Conservation (phyloP, 2,888 invertebrate genomes). For the Phrixothrix hirtus region DNA sequence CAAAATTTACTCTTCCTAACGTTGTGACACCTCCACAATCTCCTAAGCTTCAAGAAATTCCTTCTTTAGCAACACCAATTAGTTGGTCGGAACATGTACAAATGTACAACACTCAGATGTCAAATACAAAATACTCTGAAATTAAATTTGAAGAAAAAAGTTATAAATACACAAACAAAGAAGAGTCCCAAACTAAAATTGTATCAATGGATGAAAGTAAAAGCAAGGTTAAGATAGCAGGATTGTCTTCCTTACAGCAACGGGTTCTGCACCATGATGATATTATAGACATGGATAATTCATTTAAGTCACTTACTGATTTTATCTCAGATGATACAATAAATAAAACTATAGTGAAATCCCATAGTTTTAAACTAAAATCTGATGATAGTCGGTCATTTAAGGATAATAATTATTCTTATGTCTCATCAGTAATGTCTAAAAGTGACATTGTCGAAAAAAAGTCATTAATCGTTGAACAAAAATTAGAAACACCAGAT, state of each 20-base stretch:
- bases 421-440: conserved; percentile 6
- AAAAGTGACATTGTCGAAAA: conserved; percentile 13
- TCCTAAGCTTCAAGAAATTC: conserved; percentile 32
- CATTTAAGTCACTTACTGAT: conserved; percentile 52
- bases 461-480: conserved; percentile 5
- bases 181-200: neutral
- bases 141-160: conserved; percentile 7
- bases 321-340: conserved; percentile 49
- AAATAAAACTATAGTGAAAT: conserved; percentile 68
- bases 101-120: neutral
- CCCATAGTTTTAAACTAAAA: conserved; percentile 70
- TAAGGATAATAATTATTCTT: conserved; percentile 4
- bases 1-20: conserved; percentile 23
- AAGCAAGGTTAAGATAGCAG: conserved; percentile 57
- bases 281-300: conserved; percentile 39
- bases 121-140: conserved; percentile 22
- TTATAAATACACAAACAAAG: neutral
- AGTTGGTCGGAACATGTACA: conserved; percentile 3
- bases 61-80: neutral
- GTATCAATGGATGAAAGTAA: conserved; percentile 35
- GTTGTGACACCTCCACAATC: conserved; percentile 34
- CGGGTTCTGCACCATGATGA: conserved; percentile 56
- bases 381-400: conserved; percentile 47
- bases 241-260: conserved; percentile 61
- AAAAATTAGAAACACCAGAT: conserved; percentile 5